Percentiles rank a stretch among this genome's conserved stretches.
Evolutionary conservation across 2,797 vertebrate species (phyloP).

Genomic region (Euthynnus affinis): DNA sequence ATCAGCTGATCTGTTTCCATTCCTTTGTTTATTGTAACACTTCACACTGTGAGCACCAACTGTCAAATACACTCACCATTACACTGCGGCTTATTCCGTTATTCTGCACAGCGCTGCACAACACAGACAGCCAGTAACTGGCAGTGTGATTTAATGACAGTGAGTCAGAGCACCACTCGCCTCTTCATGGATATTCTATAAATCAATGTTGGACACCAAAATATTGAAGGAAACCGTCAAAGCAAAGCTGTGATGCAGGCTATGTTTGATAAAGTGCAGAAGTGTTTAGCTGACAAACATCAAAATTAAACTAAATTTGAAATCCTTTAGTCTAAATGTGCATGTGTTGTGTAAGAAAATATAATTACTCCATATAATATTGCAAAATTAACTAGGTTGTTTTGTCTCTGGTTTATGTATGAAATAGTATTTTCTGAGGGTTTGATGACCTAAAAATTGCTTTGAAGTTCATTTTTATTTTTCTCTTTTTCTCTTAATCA

Average conservation of each 20-base stretch:
- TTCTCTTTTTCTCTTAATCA: not conserved
- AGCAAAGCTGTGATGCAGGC: not conserved
- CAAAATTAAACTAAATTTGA: not conserved
- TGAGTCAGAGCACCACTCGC: not conserved
- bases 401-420: not conserved
- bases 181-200: not conserved
- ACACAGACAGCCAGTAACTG: not conserved
- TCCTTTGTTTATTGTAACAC: not conserved
- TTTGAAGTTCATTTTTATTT: not conserved
- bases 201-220: not conserved
- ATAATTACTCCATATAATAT: not conserved
- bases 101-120: not conserved
- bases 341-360: not conserved
- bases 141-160: constrained; percentile 9
- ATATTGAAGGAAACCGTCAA: not conserved
- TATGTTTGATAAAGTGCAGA: not conserved
- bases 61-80: not conserved
- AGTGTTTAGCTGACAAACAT: not conserved
- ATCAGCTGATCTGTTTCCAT: not conserved
- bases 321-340: not conserved
- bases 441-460: not conserved
- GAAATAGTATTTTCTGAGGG: not conserved
- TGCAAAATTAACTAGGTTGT: not conserved
- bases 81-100: too few relatives aligned
- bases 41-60: not conserved